phyloP scores from a whole-genome alignment of 2,888 invertebrate genomes.

The Steromphala cineraria region DNA sequence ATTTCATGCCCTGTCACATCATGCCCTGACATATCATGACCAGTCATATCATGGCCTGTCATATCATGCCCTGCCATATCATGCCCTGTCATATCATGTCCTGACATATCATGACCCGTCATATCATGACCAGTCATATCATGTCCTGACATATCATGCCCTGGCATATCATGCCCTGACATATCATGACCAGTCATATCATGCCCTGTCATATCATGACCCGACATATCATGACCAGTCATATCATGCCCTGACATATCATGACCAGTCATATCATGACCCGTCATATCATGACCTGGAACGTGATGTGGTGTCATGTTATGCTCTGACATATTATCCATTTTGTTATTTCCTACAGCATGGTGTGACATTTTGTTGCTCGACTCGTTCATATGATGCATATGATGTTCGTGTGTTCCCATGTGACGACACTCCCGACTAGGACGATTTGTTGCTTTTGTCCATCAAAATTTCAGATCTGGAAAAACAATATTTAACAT shows the following conservation, averaged over 20 bases:
- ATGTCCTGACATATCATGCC: background rate
- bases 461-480: background rate
- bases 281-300: background rate
- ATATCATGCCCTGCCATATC: background rate
- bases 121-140: background rate
- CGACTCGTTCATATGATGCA: background rate
- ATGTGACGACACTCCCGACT: background rate
- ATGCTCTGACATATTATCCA: background rate
- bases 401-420: background rate
- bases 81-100: background rate
- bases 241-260: background rate
- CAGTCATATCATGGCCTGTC: too few species aligned
- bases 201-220: background rate
- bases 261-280: background rate
- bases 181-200: background rate
- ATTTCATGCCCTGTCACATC: background rate
- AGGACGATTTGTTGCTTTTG: too few species aligned
- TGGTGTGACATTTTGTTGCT: background rate
- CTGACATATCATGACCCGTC: background rate
- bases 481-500: background rate
- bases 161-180: background rate
- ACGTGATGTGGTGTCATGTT: background rate
- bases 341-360: background rate
- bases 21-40: background rate
- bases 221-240: background rate